These are phyloP conservation scores for Andrena bicolor DNA, from an alignment of 2,888 invertebrate species.

Conservation along the genomic window DNA sequence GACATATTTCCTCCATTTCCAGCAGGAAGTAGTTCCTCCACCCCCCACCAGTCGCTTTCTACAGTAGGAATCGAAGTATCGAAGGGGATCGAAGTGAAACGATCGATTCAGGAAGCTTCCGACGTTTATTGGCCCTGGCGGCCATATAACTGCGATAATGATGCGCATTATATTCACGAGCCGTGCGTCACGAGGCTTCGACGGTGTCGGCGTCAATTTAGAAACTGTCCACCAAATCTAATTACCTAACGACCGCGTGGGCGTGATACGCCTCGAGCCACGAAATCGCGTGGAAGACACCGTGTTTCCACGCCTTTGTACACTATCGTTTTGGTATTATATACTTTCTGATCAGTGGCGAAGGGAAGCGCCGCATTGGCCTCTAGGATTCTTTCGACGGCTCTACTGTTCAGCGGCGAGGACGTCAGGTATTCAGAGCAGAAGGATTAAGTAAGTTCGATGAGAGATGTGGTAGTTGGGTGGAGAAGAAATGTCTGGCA, in stretches of 20 bases:
- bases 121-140: constrained; percentile 28
- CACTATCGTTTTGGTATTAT: neutral
- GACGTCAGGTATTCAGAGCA: neutral
- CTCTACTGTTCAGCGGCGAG: too few species aligned
- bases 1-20: too few species aligned
- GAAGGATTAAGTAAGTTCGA: constrained; percentile 7
- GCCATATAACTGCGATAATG: constrained; percentile 60
- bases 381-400: neutral
- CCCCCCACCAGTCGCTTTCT: too few species aligned
- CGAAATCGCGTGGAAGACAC: constrained; percentile 43
- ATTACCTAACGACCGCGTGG: constrained; percentile 48
- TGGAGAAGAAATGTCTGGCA: constrained; percentile 1
- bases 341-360: too few species aligned
- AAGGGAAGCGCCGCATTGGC: too few species aligned
- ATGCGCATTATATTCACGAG: constrained; percentile 53
- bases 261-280: constrained; percentile 34
- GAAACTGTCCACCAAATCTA: constrained; percentile 52
- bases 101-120: constrained; percentile 8
- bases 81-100: neutral
- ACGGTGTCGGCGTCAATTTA: constrained; percentile 60
- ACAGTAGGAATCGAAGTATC: neutral
- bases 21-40: too few species aligned
- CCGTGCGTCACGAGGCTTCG: constrained; percentile 61
- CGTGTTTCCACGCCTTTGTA: constrained; percentile 5
- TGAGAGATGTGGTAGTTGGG: too few species aligned